Conservation (phyloP, 2,797 vertebrate genomes). For the Fistularia tabacaria region DNA sequence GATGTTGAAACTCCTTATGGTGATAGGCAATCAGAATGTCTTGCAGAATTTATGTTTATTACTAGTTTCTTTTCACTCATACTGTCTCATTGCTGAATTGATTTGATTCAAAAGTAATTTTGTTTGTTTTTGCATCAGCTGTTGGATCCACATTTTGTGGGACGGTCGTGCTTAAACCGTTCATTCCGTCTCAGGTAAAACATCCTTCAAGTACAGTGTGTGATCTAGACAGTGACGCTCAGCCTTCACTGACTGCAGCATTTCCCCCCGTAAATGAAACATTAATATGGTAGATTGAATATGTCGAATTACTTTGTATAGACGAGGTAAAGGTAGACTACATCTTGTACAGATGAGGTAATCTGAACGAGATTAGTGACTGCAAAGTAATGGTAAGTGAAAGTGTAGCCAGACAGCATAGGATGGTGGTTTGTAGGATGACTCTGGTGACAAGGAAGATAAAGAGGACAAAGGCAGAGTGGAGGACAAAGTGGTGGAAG, state of each 20-base stretch:
- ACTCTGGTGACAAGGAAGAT: no score
- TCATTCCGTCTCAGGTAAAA: slow-evolving; percentile 5
- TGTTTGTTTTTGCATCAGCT: neutral
- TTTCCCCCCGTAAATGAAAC: slow-evolving; percentile 12
- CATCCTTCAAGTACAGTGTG: slow-evolving; percentile 35
- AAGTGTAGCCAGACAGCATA: no score
- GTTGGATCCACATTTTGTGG: neutral
- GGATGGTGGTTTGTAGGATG: no score
- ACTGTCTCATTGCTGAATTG: slow-evolving; percentile 4
- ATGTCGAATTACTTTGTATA: slow-evolving; percentile 9
- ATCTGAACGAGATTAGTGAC: no score
- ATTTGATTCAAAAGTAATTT: slow-evolving; percentile 5
- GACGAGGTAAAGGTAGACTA: slow-evolving; percentile 14
- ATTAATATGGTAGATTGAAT: no score
- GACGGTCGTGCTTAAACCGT: slow-evolving; percentile 12
- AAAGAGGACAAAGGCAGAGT: no score
- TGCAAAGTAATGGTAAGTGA: no score
- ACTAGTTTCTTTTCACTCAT: no score
- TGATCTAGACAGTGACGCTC: slow-evolving; percentile 31
- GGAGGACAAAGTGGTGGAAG: no score
- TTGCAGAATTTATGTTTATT: slow-evolving; percentile 8
- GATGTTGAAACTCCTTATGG: slow-evolving; percentile 28
- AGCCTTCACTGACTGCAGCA: slow-evolving; percentile 69
- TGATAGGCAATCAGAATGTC: slow-evolving; percentile 1
- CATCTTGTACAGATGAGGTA: no score